Conservation (phyloP, 1,140 invertebrate genomes). For the Megathymus violae region DNA sequence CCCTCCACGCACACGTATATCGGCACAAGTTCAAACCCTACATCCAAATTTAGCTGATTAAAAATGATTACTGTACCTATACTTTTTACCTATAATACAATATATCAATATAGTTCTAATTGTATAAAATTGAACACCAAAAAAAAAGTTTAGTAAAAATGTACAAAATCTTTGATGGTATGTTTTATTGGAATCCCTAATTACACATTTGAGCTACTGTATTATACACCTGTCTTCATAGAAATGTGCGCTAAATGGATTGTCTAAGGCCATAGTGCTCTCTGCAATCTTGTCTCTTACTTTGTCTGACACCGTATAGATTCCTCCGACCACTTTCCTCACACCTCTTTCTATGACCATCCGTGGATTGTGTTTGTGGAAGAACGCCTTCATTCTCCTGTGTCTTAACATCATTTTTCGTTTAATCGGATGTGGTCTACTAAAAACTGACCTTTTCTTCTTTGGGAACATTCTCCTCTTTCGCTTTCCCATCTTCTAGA, state of each 20-base stretch:
- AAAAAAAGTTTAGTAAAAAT: not conserved
- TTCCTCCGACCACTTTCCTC: slow-evolving; percentile 56
- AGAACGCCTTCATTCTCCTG: slow-evolving; percentile 59
- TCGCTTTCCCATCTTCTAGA: slow-evolving; percentile 51
- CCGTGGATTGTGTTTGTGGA: slow-evolving; percentile 57
- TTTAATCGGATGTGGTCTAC: slow-evolving; percentile 63
- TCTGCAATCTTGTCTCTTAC: slow-evolving; percentile 63
- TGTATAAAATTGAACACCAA: no score
- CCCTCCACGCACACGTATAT: no score
- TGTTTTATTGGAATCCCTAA: slow-evolving; percentile 18
- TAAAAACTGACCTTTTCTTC: slow-evolving; percentile 63
- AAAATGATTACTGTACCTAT: no score
- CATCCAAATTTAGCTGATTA: no score
- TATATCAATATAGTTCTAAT: no score
- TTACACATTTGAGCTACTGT: slow-evolving; percentile 36
- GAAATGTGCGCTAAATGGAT: slow-evolving; percentile 64
- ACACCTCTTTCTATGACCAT: slow-evolving; percentile 47
- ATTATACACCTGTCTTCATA: slow-evolving; percentile 66
- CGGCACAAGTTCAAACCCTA: no score
- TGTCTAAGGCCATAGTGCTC: slow-evolving; percentile 59
- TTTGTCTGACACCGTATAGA: slow-evolving; percentile 63
- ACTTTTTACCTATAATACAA: no score
- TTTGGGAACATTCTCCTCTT: slow-evolving; percentile 57
- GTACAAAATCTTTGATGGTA: not conserved
- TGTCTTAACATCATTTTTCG: slow-evolving; percentile 62